Base-by-base conservation (phyloP, 2,797 vertebrate species). In the Setipinna tenuifilis region DNA sequence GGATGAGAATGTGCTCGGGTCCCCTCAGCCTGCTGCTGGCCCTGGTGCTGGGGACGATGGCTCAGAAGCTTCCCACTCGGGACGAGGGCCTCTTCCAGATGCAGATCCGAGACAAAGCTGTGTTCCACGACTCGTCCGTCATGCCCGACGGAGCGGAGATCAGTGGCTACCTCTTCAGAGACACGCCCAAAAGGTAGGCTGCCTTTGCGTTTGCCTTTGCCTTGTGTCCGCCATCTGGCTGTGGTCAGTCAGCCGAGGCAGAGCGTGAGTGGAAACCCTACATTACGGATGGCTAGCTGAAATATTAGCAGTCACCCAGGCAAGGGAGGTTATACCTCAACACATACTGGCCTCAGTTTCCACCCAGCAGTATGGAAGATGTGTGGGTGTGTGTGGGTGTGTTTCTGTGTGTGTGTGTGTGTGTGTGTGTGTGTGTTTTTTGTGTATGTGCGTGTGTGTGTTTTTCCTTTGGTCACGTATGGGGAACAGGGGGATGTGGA, bases 81-180 rank as follows among this genome's bases (percentile, higher is more conserved):
- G 98, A 99, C 86, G 98, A 99, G 89, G 97, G 97, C 23, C 97
- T 99, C 89, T 99, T 99, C 91, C 98, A 99, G 94, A 98, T 98
- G 97, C 98, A 99, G 94, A 98, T 99, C 90, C 95, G 95, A 90
- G 97, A 99, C 94, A 99, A 99, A 90, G 92, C 96, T 0, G 93
- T 97, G 89, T 99, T 98, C 88, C 98, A 99, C 0, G 97, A 99
- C 93, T 98, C 98, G 0, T 97, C 98, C 0, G 96, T 99, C 86
- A 94, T 99, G 88, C 98, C 98, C 0, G 98, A 99, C 0, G 98
- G 98, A 91, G 98, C 98, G 0, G 98, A 99, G 93, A 97, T 99
- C 90, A 98, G 96, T 65, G 97, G 98, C 89, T 99, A 97, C 92
- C 96, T 99, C 88, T 99, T 99, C 93, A 96, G 97, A 93, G 98